phyloP scores from a whole-genome alignment of 2,113 vertebrate genomes.

The Gallinago undulata region DNA sequence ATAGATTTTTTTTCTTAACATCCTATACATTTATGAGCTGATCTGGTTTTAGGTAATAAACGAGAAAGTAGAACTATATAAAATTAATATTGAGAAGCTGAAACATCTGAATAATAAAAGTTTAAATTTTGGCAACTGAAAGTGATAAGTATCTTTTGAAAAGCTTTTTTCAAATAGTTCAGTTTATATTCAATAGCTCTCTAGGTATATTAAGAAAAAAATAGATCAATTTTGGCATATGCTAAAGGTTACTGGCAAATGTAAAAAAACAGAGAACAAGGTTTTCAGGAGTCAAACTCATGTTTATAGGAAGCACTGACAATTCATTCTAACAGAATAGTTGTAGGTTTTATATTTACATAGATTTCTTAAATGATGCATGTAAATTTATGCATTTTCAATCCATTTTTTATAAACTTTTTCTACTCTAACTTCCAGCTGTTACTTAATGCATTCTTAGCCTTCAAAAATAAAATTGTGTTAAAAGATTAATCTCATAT shows the following conservation, averaged over 20 bases:
- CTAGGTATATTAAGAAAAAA: neutral
- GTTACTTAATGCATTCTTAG: neutral
- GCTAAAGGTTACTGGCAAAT: neutral
- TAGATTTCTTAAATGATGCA: neutral
- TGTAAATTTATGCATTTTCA: neutral
- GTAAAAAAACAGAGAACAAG: neutral
- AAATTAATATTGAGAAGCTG: neutral
- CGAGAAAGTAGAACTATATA: constrained; percentile 10
- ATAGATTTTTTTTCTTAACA: neutral
- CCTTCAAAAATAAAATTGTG: neutral
- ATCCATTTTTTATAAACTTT: neutral
- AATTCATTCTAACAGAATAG: neutral
- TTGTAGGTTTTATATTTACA: neutral
- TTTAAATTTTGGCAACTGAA: neutral
- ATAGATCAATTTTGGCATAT: neutral
- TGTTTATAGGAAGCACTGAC: neutral
- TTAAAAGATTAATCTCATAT: neutral
- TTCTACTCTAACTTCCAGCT: neutral
- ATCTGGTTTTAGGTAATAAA: constrained; percentile 33
- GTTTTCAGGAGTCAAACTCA: neutral
- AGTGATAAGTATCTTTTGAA: constrained; percentile 1
- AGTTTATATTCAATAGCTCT: neutral
- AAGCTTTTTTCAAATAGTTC: neutral
- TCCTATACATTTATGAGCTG: neutral
- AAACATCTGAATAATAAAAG: constrained; percentile 1